Evolutionary conservation across 2,113 vertebrate genomes (phyloP).

Genomic region (Dicerorhinus sumatrensis): DNA sequence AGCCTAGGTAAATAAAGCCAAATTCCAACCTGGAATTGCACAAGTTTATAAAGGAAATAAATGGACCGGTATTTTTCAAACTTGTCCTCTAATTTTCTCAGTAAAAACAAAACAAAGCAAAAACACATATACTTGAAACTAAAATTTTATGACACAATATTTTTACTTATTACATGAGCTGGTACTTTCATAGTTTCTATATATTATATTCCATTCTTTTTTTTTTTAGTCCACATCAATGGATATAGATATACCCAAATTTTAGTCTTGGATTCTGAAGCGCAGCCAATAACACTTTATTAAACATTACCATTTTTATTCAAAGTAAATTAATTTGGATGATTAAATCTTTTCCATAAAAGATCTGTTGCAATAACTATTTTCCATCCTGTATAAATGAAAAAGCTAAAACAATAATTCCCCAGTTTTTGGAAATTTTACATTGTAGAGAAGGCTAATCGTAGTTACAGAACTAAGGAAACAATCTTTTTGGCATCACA

Average conservation of each 20-base stretch:
- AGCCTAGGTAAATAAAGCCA: neutral
- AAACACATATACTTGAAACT: neutral
- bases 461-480: neutral
- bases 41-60: neutral
- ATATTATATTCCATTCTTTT: neutral
- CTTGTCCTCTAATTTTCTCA: neutral
- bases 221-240: neutral
- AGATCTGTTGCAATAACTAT: neutral
- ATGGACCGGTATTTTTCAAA: neutral
- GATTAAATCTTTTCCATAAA: neutral
- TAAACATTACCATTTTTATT: conserved; percentile 38
- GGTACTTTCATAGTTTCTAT: neutral
- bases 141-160: neutral
- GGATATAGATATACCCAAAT: neutral
- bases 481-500: neutral
- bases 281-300: neutral
- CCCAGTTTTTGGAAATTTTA: neutral
- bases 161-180: neutral
- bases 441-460: neutral
- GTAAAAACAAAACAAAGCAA: neutral
- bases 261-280: conserved; percentile 34
- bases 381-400: conserved; percentile 24
- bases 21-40: neutral
- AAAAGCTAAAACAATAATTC: neutral
- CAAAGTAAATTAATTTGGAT: conserved; percentile 43